Percentiles rank a stretch among this genome's conserved stretches.
These are phyloP conservation scores for Carapus acus DNA, from an alignment of 2,797 vertebrate genomes.

Conservation along the genomic window DNA sequence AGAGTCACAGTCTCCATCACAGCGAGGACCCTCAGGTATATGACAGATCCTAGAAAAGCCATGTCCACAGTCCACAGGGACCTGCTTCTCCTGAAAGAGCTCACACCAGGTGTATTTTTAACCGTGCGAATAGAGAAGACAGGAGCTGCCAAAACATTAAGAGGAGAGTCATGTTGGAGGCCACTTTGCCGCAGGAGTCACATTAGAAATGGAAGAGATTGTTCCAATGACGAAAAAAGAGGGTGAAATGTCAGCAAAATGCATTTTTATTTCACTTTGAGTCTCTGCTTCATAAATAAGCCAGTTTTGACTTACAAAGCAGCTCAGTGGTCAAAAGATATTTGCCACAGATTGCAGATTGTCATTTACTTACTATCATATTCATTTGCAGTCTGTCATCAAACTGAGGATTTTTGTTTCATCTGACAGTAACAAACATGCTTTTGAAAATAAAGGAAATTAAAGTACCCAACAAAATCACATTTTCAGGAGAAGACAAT, in stretches of 20 bases:
- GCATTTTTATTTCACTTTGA: constrained; percentile 32
- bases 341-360: constrained; percentile 4
- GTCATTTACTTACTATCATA: constrained; percentile 3
- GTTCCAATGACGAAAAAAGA: constrained; percentile 24
- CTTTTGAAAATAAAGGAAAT: too few relatives aligned
- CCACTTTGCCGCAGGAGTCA: constrained; percentile 13
- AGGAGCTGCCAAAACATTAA: constrained; percentile 22
- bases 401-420: neutral
- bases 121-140: constrained; percentile 2
- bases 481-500: too few relatives aligned
- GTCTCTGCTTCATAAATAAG: constrained; percentile 43
- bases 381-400: neutral
- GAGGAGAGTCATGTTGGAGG: constrained; percentile 36
- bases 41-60: neutral
- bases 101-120: constrained; percentile 23
- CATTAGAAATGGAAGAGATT: neutral
- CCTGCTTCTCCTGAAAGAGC: neutral
- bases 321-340: constrained; percentile 12
- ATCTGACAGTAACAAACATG: neutral
- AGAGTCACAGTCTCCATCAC: too few relatives aligned
- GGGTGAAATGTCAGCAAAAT: constrained; percentile 15
- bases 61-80: too few relatives aligned
- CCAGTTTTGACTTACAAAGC: constrained; percentile 20
- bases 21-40: too few relatives aligned
- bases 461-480: too few relatives aligned